Conservation (phyloP, 2,888 invertebrate genomes). For the Halocaridina rubra region DNA sequence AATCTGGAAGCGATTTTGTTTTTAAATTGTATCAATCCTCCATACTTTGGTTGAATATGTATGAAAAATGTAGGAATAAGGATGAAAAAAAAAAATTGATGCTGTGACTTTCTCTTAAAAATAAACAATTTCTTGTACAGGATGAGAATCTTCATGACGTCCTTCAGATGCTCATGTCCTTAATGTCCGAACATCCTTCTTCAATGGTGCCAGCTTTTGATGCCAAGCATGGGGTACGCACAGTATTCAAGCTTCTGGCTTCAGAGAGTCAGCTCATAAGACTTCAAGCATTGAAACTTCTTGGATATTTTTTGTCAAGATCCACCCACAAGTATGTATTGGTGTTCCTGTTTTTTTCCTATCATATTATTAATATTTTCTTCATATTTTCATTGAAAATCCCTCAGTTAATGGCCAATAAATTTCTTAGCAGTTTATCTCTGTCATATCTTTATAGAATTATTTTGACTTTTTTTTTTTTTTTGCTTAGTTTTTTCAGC, state of each 20-base stretch:
- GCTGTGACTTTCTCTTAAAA: neutral
- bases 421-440: too few relatives aligned
- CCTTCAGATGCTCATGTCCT: conserved; percentile 92
- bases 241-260: conserved; percentile 95
- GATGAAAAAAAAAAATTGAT: neutral
- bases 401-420: too few relatives aligned
- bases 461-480: too few relatives aligned
- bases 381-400: too few relatives aligned
- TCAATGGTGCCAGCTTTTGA: conserved; percentile 99
- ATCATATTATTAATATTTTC: too few relatives aligned
- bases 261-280: conserved; percentile 96
- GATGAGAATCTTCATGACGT: conserved; percentile 99
- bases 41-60: too few relatives aligned
- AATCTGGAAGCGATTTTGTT: too few relatives aligned
- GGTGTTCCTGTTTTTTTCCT: too few relatives aligned
- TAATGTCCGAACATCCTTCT: conserved; percentile 98
- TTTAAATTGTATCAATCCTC: too few relatives aligned
- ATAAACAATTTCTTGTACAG: conserved; percentile 69
- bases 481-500: too few relatives aligned
- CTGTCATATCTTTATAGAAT: too few relatives aligned
- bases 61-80: neutral
- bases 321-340: conserved; percentile 93
- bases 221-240: conserved; percentile 93
- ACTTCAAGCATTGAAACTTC: conserved; percentile 92
- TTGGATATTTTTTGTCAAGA: conserved; percentile 97